phyloP scores from a whole-genome alignment of 2,797 vertebrate genomes.

The Columba guinea region DNA sequence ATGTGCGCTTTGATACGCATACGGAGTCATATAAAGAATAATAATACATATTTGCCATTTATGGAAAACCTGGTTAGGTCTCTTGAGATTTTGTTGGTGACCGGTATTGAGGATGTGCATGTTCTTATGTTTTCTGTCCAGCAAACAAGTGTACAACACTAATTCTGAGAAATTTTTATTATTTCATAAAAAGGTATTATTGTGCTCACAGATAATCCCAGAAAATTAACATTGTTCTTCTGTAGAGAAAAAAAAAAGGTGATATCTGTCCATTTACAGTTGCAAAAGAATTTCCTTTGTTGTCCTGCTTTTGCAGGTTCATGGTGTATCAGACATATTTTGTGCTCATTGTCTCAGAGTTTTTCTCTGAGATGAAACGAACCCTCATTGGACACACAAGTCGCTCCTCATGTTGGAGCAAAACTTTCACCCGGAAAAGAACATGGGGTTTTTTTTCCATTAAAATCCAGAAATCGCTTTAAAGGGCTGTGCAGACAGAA shows the following conservation, averaged over 20 bases:
- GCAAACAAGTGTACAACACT: background rate
- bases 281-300: background rate
- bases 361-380: background rate
- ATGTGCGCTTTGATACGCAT: background rate
- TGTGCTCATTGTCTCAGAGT: background rate
- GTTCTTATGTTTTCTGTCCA: background rate
- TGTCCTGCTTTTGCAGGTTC: background rate
- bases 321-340: background rate
- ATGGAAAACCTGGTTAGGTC: background rate
- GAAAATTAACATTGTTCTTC: background rate
- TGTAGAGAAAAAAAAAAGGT: background rate
- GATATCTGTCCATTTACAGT: background rate
- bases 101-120: background rate
- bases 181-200: background rate
- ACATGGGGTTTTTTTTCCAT: background rate
- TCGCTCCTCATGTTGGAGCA: background rate
- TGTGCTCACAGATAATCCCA: background rate
- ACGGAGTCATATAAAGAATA: background rate
- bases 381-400: rapidly evolving
- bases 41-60: background rate
- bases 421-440: background rate
- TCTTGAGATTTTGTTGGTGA: background rate
- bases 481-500: background rate
- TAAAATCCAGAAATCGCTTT: background rate
- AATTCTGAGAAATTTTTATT: background rate